phyloP scores from a whole-genome alignment of 1,140 invertebrate genomes.

The Drosophila sechellia region DNA sequence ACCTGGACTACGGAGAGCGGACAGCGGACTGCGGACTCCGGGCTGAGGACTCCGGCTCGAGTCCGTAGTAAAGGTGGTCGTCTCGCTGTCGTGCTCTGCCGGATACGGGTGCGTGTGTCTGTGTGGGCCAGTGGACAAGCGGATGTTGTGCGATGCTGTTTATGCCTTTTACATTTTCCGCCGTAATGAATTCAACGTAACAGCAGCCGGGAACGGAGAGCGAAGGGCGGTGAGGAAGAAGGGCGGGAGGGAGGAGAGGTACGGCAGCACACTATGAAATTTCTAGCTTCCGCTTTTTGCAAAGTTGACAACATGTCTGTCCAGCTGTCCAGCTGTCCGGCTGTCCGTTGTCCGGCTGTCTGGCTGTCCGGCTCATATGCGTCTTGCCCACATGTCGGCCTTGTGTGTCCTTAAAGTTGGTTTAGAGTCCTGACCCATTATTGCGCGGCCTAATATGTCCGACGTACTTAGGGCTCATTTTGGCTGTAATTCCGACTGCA shows the following conservation, averaged over 20 bases:
- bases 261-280: constrained; percentile 70
- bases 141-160: constrained; percentile 81
- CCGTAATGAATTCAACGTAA: constrained; percentile 78
- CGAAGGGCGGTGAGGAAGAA: too few relatives aligned
- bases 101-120: constrained; percentile 17
- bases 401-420: constrained; percentile 37
- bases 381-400: constrained; percentile 35
- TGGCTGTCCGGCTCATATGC: constrained; percentile 17
- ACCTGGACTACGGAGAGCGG: not conserved
- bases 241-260: not conserved
- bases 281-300: constrained; percentile 79
- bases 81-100: constrained; percentile 59
- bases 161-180: constrained; percentile 82
- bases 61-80: constrained; percentile 20
- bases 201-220: constrained; percentile 4
- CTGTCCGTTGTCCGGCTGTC: constrained; percentile 4
- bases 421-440: constrained; percentile 40
- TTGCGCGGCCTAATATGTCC: constrained; percentile 28
- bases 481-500: not conserved
- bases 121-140: constrained; percentile 48
- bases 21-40: not conserved
- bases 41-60: not conserved
- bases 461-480: constrained; percentile 6
- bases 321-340: constrained; percentile 16
- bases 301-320: constrained; percentile 77